phyloP scores from a whole-genome alignment of 2,797 vertebrate species.

The Calcarius lapponicus region DNA sequence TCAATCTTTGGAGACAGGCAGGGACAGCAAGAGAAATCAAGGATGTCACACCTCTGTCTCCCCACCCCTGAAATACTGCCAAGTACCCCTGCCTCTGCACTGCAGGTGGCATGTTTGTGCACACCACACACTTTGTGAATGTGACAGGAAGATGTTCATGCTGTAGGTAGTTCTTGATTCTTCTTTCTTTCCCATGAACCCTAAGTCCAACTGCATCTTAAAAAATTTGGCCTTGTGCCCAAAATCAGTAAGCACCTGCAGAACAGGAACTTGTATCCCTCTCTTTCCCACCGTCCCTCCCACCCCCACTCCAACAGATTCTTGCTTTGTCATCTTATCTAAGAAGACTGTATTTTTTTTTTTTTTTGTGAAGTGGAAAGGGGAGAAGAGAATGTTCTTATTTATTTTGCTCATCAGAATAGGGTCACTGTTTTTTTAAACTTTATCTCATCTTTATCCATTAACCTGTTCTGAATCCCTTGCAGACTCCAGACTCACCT shows the following conservation, averaged over 20 bases:
- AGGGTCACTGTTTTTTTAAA: neutral
- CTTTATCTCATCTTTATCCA: neutral
- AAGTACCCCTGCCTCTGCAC: neutral
- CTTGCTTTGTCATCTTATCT: neutral
- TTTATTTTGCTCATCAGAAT: neutral
- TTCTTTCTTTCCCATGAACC: neutral
- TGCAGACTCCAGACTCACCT: neutral
- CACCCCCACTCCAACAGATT: neutral
- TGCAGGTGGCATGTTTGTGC: neutral
- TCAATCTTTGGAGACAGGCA: neutral
- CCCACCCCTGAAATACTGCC: neutral
- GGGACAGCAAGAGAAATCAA: neutral
- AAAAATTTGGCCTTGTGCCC: neutral
- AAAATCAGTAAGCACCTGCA: neutral
- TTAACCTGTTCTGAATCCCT: neutral
- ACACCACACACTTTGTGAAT: neutral
- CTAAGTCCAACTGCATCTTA: neutral
- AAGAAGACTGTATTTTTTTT: neutral
- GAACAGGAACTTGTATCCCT: neutral
- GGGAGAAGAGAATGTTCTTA: neutral
- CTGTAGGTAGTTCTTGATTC: neutral
- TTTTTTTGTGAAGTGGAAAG: neutral
- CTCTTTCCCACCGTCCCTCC: accelerated
- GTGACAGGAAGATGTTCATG: neutral
- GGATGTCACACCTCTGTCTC: neutral